phyloP scores from a whole-genome alignment of 2,797 vertebrate species.

The Phalanger gymnotis region DNA sequence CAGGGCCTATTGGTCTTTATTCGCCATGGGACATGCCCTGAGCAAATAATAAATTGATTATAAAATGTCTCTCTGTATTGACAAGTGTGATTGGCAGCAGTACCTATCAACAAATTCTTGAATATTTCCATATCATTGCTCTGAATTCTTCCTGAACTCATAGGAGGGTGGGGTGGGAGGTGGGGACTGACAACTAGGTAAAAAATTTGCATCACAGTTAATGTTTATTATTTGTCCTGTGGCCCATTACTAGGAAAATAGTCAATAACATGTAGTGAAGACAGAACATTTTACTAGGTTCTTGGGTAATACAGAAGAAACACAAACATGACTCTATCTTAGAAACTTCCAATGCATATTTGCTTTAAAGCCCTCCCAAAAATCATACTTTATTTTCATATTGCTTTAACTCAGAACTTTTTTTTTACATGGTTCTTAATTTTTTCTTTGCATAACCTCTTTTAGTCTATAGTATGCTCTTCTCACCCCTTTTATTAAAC shows the following conservation, averaged over 20 bases:
- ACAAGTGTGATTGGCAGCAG: not conserved
- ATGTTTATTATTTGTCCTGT: not conserved
- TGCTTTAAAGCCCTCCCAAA: conserved; percentile 10
- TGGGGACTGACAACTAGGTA: not conserved
- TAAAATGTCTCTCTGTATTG: not conserved
- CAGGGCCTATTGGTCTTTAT: not conserved
- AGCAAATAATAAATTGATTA: not conserved
- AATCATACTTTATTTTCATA: conserved; percentile 8
- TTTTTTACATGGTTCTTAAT: not conserved
- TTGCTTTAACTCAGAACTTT: not conserved
- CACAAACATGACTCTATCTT: not conserved
- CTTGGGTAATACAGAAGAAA: conserved; percentile 1
- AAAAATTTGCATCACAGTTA: not conserved
- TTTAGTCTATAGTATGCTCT: not conserved
- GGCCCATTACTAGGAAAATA: not conserved
- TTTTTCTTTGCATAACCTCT: not conserved
- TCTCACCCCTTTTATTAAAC: conserved; percentile 12
- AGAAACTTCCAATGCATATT: not conserved
- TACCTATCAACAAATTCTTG: not conserved
- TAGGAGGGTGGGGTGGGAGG: not conserved
- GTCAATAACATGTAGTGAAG: not conserved
- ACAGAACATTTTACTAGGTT: not conserved
- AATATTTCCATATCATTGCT: not conserved
- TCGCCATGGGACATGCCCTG: not conserved
- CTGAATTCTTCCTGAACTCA: not conserved